These are phyloP conservation scores for Bovichtus diacanthus DNA, from an alignment of 2,797 vertebrate genomes.

Conservation along the genomic window DNA sequence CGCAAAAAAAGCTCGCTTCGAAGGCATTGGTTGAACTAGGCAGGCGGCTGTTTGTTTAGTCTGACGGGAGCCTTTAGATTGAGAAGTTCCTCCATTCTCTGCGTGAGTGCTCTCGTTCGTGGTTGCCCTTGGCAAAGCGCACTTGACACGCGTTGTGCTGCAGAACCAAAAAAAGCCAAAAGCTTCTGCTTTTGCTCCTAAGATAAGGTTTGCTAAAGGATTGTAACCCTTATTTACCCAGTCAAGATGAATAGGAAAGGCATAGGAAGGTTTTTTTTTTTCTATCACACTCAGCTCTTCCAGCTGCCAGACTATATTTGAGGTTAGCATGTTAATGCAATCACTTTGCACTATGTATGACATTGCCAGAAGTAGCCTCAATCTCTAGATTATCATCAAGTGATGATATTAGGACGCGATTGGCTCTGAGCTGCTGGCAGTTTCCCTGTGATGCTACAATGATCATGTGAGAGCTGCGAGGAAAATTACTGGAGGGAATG, in stretches of 20 bases:
- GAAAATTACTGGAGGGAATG: slow-evolving; percentile 10
- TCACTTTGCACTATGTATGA: background rate
- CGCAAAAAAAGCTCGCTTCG: slow-evolving; percentile 2
- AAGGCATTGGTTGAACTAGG: too few species aligned
- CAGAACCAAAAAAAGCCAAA: slow-evolving; percentile 43
- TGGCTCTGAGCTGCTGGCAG: background rate
- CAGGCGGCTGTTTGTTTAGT: slow-evolving; percentile 4
- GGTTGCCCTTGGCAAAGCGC: slow-evolving; percentile 42
- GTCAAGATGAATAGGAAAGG: background rate
- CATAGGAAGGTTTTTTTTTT: background rate
- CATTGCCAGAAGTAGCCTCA: background rate
- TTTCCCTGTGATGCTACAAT: background rate
- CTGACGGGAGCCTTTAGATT: slow-evolving; percentile 25
- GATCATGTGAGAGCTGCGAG: slow-evolving; percentile 17
- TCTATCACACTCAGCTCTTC: background rate
- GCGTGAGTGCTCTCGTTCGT: slow-evolving; percentile 21
- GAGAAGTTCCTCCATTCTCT: slow-evolving; percentile 22
- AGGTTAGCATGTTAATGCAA: background rate
- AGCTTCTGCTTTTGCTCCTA: slow-evolving; percentile 1
- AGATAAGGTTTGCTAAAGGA: slow-evolving; percentile 2
- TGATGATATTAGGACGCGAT: background rate
- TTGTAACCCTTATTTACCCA: slow-evolving; percentile 7
- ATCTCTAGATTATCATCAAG: background rate
- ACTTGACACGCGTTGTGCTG: slow-evolving; percentile 41
- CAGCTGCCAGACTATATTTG: background rate